Conservation (phyloP, 2,888 invertebrate genomes). For the Epirrhoe alternata region DNA sequence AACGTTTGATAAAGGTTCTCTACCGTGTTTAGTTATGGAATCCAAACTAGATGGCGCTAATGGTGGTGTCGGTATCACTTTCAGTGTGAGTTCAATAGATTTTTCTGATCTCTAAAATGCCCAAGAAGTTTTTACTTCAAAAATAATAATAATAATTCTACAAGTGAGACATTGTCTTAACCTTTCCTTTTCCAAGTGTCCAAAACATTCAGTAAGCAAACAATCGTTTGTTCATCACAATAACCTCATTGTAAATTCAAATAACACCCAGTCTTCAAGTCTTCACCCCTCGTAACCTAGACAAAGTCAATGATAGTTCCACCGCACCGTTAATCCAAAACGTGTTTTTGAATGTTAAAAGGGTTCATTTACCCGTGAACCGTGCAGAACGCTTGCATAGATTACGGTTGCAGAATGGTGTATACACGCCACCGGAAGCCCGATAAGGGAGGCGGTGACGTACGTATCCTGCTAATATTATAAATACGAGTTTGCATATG, state of each 20-base stretch:
- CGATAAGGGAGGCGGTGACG: conserved; percentile 62
- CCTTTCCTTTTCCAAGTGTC: not conserved
- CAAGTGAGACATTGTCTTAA: too few relatives aligned
- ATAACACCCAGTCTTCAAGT: conserved; percentile 27
- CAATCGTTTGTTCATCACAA: conserved; percentile 31
- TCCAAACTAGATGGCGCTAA: too few relatives aligned
- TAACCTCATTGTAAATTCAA: conserved; percentile 36
- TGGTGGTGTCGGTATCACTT: too few relatives aligned
- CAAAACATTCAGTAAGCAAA: conserved; percentile 14
- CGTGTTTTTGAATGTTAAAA: conserved; percentile 50
- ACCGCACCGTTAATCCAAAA: conserved; percentile 35
- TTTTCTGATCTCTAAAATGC: too few relatives aligned
- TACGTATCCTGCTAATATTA: conserved; percentile 17
- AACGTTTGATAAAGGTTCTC: too few relatives aligned
- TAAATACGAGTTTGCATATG: too few relatives aligned
- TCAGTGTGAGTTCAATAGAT: too few relatives aligned
- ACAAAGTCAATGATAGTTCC: conserved; percentile 42
- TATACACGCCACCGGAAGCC: conserved; percentile 63
- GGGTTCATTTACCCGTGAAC: conserved; percentile 57
- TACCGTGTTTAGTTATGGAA: too few relatives aligned
- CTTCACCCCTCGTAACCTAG: conserved; percentile 31
- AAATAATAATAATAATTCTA: too few relatives aligned
- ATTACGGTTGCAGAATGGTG: conserved; percentile 47
- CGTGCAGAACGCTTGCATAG: conserved; percentile 52
- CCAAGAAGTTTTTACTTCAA: too few relatives aligned